These are phyloP conservation scores for Monochamus alternatus DNA, from an alignment of 2,888 invertebrate genomes.

Conservation along the genomic window DNA sequence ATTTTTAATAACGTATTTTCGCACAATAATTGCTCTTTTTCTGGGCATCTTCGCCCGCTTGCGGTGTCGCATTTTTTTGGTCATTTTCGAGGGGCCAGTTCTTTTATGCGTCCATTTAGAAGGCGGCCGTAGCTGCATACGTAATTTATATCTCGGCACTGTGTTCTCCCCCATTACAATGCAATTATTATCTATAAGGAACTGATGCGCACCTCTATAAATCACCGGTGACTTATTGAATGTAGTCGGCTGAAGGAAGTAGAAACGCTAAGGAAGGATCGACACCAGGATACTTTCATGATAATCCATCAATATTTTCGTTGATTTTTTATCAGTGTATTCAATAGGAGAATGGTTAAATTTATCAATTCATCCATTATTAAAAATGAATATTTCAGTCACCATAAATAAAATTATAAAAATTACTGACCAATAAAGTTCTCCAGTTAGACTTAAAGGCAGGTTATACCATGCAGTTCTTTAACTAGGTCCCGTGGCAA, in stretches of 20 bases:
- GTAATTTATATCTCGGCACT: constrained; percentile 45
- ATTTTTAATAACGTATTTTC: constrained; percentile 38
- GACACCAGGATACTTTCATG: not conserved
- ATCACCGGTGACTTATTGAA: constrained; percentile 48
- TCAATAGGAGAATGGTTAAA: no score
- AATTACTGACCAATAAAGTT: no score
- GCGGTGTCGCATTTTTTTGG: constrained; percentile 32
- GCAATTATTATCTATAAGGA: constrained; percentile 50
- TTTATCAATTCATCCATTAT: no score
- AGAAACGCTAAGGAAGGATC: constrained; percentile 1
- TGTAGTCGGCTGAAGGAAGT: constrained; percentile 21
- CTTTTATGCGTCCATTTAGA: constrained; percentile 21
- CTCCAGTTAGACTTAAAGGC: no score
- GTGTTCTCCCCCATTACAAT: constrained; percentile 48
- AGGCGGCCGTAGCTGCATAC: constrained; percentile 35
- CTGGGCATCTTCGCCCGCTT: constrained; percentile 22
- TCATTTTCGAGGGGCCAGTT: constrained; percentile 29
- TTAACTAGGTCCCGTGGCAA: no score
- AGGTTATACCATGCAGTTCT: no score
- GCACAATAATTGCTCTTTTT: constrained; percentile 35
- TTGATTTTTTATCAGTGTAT: no score
- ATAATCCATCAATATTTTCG: no score
- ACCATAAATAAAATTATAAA: no score
- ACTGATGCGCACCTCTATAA: constrained; percentile 46
- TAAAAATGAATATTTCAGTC: no score